These are phyloP conservation scores for Plusia festucae DNA, from an alignment of 2,888 invertebrate genomes.

Conservation along the genomic window DNA sequence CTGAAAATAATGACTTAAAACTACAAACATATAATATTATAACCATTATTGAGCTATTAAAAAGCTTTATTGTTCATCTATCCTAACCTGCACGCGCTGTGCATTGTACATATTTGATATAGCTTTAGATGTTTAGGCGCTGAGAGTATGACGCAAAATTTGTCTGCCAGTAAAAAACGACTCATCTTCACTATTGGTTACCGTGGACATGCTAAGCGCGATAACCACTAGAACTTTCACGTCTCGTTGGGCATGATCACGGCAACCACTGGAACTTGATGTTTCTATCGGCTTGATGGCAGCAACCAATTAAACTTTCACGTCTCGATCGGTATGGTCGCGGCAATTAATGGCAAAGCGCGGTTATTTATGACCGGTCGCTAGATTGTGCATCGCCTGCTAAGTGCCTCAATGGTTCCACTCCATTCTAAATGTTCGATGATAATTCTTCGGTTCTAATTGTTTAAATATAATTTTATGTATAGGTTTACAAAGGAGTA, in stretches of 20 bases:
- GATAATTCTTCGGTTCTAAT: too few species aligned
- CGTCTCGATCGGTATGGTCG: too few species aligned
- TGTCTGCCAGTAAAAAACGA: not conserved
- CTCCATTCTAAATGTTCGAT: too few species aligned
- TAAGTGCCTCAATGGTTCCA: not conserved
- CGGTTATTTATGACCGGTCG: not conserved
- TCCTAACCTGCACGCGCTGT: slow-evolving; percentile 2
- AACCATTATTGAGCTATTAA: not conserved
- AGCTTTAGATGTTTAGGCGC: not conserved
- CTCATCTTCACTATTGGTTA: not conserved
- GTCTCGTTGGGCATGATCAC: too few species aligned
- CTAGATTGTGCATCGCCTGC: not conserved
- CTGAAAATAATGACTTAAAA: too few species aligned
- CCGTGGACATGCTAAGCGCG: too few species aligned
- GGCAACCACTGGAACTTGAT: too few species aligned
- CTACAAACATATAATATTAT: too few species aligned
- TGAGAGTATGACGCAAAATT: not conserved
- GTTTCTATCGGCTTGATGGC: too few species aligned
- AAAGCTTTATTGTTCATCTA: not conserved
- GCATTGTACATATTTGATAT: slow-evolving; percentile 3
- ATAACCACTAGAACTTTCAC: too few species aligned
- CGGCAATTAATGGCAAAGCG: not conserved
- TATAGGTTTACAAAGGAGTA: not conserved
- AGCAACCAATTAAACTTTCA: too few species aligned
- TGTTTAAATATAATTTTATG: not conserved